A percentile compares a stretch with the other conserved stretches of the same genome.
Conservation (phyloP, 2,113 vertebrate genomes). For the Geococcyx californianus region DNA sequence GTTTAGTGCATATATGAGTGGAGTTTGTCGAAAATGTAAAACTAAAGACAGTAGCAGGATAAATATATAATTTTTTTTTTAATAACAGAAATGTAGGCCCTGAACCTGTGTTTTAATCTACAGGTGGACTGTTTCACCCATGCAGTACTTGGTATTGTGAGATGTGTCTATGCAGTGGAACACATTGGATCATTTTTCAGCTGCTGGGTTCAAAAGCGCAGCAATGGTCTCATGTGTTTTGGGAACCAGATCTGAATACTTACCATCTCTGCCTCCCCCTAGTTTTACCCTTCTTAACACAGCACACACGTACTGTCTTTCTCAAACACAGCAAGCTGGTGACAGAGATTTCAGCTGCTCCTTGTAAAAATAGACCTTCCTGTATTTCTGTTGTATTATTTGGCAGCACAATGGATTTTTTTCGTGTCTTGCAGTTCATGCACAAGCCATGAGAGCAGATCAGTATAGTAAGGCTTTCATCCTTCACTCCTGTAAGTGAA, state of each 20-base stretch:
- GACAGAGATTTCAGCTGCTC: not conserved
- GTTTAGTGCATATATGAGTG: not conserved
- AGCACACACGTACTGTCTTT: not conserved
- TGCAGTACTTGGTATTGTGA: not conserved
- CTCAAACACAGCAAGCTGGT: not conserved
- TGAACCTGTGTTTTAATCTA: not conserved
- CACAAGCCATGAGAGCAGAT: not conserved
- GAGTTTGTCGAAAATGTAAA: not conserved
- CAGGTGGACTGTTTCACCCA: not conserved
- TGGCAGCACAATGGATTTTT: not conserved
- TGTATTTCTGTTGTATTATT: not conserved
- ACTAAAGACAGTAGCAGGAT: not conserved
- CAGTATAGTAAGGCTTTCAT: not conserved
- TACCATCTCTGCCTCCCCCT: not conserved
- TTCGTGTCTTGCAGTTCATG: not conserved
- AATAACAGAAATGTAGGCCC: not conserved
- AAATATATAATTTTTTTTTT: not conserved
- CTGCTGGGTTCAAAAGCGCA: not conserved
- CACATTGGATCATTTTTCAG: not conserved
- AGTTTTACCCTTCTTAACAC: not conserved
- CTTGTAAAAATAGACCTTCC: slow-evolving; percentile 11
- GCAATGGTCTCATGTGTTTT: not conserved
- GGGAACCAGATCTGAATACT: not conserved
- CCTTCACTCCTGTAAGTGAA: not conserved
- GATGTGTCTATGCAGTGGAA: not conserved